Evolutionary conservation across 2,113 vertebrate genomes (phyloP), one percentile per base, ranked within the genome.

Genomic region (Oxyura jamaicensis): DNA sequence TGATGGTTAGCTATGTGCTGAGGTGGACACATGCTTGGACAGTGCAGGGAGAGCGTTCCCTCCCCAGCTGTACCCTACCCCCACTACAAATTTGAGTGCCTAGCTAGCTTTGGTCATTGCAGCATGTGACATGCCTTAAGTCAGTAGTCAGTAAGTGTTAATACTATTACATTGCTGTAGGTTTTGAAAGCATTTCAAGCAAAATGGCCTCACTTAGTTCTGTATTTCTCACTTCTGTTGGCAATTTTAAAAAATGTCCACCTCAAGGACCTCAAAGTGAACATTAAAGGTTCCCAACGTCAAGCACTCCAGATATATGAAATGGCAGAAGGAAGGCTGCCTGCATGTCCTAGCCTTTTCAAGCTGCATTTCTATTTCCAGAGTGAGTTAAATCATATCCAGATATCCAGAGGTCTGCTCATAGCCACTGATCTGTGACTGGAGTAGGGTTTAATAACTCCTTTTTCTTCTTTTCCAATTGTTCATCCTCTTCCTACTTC

Each of bases 271-370:
- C 13, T 55, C 13, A n/a, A 68, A 68, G 8, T 55, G 25, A 48
- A 31, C 0, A 0, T 36, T 67, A 25, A 66, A 69, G 5, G 12
- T n/a, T 74, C 13, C 33, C 13, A 15, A 16, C 0, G 6, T 46
- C 16, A 52, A 55, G 22, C 19, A 2, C 13, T 81, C 14, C 53
- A 73, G 16, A 39, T 0, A 0, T 18, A 63, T 36, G n/a, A 53
- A 63, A 84, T 42, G n/a, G 16, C 65, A 73, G 42, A 31, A 83
- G 0, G 5, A 29, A 26, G 18, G 22, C 65, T 87, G 59, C 53
- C n/a, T 31, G 31, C 52, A 8, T 29, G 41, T 48, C 53, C n/a
- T n/a, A 31, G 31, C 14, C 19, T 88, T 88, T 56, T 35, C 66
- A 63, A 50, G 53, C 35, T 63, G 21, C 4, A 2, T 39, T 56